Evolutionary conservation across 2,888 invertebrate species (phyloP), one percentile per base, ranked within the genome.

Genomic region (Hypena proboscidalis): DNA sequence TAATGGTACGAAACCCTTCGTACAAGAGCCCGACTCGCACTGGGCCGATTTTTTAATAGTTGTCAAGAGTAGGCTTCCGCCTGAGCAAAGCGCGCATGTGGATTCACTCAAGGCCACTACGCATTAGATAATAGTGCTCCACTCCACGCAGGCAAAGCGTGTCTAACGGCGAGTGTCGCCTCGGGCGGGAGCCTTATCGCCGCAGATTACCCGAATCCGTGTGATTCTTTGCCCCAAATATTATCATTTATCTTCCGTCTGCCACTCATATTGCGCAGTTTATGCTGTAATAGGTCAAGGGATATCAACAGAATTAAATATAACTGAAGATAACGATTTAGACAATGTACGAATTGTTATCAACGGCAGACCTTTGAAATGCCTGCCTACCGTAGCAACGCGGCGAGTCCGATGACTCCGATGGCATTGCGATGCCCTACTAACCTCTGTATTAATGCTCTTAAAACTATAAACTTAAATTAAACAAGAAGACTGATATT

Each of bases 231-330:
- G 57, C 40, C 56, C 51, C 54, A 58, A 70, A 70, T 71, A 65
- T 57, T 55, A 54, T 41, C 33, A 35, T 46, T 49, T 67, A 61
- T 33, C 49, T 53, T 44, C 43, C 29, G 39, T 35, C 46, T 37
- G 31, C 10, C 33, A 21, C 44, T 47, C 13, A 44, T 70, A 75
- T 64, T 83, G 80, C 85, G 84, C 76, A 83, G 70, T 77, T 42
- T 33, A 63, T 78, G 64, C 70, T 60, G 71, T 74, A 74, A 79
- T 77, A 74, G 82, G 84, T 83, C 85, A 85, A 81, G 80, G 77
- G 66, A 77, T 58, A 67, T 62, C 58, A 63, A 64, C 61, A 51
- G 61, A 53, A 55, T 63, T 69, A 67, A 75, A 74, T 73, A 70
- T 48, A 58, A 36, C 52, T 41, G 36, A 33, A 55, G 69, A 77